phyloP scores from a whole-genome alignment of 2,113 vertebrate genomes.

The Erythrolamprus reginae region DNA sequence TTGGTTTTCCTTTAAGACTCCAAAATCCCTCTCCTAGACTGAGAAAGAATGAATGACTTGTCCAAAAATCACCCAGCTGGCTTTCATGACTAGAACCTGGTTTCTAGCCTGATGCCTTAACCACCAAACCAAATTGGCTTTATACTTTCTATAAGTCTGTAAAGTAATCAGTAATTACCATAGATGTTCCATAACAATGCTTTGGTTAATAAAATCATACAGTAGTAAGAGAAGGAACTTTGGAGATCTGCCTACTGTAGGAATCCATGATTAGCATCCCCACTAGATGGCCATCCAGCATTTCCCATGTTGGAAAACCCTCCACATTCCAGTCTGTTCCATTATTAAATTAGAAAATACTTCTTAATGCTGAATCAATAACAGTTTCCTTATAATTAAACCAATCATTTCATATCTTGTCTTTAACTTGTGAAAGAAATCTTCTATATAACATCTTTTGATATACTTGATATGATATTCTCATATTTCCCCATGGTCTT shows the following conservation, averaged over 20 bases:
- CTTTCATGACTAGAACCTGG: too few species aligned
- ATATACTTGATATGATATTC: background rate
- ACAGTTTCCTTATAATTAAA: background rate
- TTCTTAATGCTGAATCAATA: background rate
- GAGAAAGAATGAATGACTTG: too few species aligned
- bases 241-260: background rate
- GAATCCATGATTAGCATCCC: background rate
- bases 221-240: background rate
- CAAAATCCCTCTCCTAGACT: too few species aligned
- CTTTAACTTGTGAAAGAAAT: background rate
- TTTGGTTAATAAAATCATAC: background rate
- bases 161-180: background rate
- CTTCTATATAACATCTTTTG: background rate
- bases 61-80: too few species aligned
- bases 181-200: background rate
- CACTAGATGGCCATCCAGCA: background rate
- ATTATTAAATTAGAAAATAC: background rate
- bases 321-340: background rate
- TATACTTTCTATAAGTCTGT: background rate
- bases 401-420: background rate
- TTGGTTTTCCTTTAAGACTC: too few species aligned
- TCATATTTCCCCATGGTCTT: background rate
- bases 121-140: background rate
- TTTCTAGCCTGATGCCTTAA: too few species aligned
- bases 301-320: background rate